These are phyloP conservation scores for Nothocercus nigrocapillus DNA, from an alignment of 2,113 vertebrate genomes.

Conservation along the genomic window DNA sequence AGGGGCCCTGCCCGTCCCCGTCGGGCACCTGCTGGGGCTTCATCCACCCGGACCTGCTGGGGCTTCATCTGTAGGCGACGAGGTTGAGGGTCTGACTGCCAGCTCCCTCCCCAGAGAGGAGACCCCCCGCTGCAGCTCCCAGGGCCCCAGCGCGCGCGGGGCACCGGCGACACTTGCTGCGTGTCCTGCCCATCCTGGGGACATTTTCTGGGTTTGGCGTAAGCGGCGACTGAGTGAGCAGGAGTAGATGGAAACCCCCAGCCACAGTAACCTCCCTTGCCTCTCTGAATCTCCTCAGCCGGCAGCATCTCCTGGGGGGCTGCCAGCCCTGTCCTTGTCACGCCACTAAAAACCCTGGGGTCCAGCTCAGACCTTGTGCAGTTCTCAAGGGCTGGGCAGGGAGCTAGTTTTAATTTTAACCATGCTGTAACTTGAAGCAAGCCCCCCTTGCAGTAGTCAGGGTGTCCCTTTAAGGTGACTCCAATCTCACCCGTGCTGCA, in stretches of 20 bases:
- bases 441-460: not conserved
- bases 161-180: not conserved
- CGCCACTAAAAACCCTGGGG: not conserved
- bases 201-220: not conserved
- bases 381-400: not conserved
- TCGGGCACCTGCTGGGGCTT: not conserved
- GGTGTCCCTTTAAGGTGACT: not conserved
- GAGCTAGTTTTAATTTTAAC: not conserved
- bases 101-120: not conserved
- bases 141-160: not conserved
- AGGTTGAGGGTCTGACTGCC: not conserved
- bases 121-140: not conserved
- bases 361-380: not conserved
- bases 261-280: not conserved
- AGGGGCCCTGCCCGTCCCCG: rapidly evolving
- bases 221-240: not conserved
- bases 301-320: not conserved
- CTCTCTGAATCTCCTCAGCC: not conserved
- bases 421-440: not conserved
- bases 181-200: not conserved
- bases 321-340: not conserved
- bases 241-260: not conserved
- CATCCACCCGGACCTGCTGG: too few species aligned
- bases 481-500: not conserved
- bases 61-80: not conserved